Conservation (phyloP, 2,113 vertebrate species). For the Galemys pyrenaicus region DNA sequence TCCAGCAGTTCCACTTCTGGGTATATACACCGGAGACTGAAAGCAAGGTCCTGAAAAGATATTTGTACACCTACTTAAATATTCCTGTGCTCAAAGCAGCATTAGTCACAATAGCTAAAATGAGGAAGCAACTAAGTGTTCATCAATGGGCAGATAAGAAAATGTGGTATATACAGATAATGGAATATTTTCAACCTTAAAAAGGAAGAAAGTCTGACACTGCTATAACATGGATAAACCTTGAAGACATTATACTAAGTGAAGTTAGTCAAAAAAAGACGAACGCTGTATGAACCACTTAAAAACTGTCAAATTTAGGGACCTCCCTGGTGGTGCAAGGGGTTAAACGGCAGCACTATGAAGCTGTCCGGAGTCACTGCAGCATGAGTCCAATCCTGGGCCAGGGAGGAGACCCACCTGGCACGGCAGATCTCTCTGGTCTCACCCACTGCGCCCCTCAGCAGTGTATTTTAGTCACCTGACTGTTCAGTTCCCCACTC, state of each 20-base stretch:
- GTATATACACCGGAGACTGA: not conserved
- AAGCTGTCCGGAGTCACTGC: no score
- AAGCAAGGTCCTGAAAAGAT: not conserved
- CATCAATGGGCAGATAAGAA: not conserved
- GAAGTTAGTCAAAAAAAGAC: no score
- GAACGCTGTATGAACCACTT: not conserved
- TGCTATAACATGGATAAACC: not conserved
- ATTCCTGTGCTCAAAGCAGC: not conserved
- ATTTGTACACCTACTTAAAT: no score
- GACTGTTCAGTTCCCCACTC: no score
- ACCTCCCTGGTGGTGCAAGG: no score
- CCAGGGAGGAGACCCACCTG: no score
- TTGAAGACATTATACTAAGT: not conserved
- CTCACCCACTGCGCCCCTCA: no score
- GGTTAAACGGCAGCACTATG: no score
- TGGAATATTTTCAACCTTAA: not conserved
- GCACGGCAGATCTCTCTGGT: no score
- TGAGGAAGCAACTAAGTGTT: not conserved
- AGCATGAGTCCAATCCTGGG: no score
- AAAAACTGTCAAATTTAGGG: not conserved
- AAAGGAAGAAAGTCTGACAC: slow-evolving; percentile 22
- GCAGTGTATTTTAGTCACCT: no score
- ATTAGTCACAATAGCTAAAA: not conserved
- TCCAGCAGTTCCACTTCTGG: not conserved
- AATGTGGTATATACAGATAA: not conserved